These are phyloP conservation scores for Enteromius treurensis DNA, from an alignment of 2,797 vertebrate species.

Conservation along the genomic window DNA sequence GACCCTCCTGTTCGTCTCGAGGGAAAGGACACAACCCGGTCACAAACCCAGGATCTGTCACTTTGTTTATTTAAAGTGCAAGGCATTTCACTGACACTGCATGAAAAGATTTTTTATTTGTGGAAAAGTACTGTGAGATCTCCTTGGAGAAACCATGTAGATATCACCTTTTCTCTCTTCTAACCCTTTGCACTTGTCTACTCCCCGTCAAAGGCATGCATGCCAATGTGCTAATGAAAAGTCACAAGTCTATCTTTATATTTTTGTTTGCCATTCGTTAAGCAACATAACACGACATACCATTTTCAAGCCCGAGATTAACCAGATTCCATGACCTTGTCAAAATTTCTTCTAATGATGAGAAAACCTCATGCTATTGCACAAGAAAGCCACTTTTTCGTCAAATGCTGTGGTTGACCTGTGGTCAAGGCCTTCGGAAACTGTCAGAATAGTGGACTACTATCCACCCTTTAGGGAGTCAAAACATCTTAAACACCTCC, in stretches of 20 bases:
- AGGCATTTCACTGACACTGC: background rate
- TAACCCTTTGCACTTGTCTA: slow-evolving; percentile 20
- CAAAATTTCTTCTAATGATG: slow-evolving; percentile 19
- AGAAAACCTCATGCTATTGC: background rate
- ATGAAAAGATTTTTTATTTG: slow-evolving; percentile 9
- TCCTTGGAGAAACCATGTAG: background rate
- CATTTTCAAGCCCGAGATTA: background rate
- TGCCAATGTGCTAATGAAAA: slow-evolving; percentile 36
- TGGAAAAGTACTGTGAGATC: slow-evolving; percentile 15
- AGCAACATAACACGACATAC: background rate
- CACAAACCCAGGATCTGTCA: slow-evolving; percentile 23
- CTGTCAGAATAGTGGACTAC: background rate
- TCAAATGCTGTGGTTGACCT: background rate
- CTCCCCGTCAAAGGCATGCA: slow-evolving; percentile 17
- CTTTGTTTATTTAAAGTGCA: slow-evolving; percentile 28
- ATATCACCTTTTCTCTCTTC: slow-evolving; percentile 2
- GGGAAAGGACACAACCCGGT: slow-evolving; percentile 22
- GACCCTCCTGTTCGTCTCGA: slow-evolving; percentile 41
- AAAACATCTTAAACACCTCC: slow-evolving; percentile 14
- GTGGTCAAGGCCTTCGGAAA: background rate
- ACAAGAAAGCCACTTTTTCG: background rate
- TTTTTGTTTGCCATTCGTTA: background rate
- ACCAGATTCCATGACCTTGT: background rate
- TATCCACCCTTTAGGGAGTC: background rate
- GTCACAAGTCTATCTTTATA: slow-evolving; percentile 33